These are phyloP conservation scores for Chiloscyllium punctatum DNA, from an alignment of 2,797 vertebrate genomes.

Conservation along the genomic window DNA sequence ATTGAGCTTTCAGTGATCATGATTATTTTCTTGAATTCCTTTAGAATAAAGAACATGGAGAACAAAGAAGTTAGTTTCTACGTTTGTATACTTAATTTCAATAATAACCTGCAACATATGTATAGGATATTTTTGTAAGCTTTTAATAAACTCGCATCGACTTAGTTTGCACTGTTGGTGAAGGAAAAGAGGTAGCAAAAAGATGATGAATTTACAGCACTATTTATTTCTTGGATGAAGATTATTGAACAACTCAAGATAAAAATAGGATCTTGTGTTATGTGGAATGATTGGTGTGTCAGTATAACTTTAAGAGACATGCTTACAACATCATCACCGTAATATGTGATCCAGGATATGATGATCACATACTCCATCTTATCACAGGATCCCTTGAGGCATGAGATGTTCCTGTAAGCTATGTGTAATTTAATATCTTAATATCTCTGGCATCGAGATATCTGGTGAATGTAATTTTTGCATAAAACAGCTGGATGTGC, in stretches of 20 bases:
- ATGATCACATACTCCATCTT: too few species aligned
- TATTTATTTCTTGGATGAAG: not conserved
- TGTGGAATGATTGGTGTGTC: too few species aligned
- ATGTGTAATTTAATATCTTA: too few species aligned
- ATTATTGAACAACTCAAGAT: not conserved
- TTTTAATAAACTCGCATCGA: not conserved
- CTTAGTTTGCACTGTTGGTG: not conserved
- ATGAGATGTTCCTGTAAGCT: too few species aligned
- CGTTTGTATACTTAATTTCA: not conserved
- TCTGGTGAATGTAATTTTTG: too few species aligned
- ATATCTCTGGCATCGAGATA: too few species aligned
- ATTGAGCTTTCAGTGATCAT: not conserved
- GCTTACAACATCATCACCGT: too few species aligned
- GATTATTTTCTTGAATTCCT: not conserved
- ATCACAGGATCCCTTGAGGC: too few species aligned
- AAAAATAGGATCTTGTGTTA: too few species aligned
- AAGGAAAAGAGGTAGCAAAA: not conserved
- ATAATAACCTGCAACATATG: not conserved
- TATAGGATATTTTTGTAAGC: conserved; percentile 10
- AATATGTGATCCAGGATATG: too few species aligned
- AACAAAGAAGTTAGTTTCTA: not conserved
- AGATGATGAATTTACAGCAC: not conserved
- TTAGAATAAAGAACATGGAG: not conserved
- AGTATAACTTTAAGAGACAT: too few species aligned
- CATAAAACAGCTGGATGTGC: too few species aligned